Evolutionary conservation across 2,888 invertebrate genomes (phyloP), one percentile per base, ranked within the genome.

Genomic region (Cephus rjabovi): DNA sequence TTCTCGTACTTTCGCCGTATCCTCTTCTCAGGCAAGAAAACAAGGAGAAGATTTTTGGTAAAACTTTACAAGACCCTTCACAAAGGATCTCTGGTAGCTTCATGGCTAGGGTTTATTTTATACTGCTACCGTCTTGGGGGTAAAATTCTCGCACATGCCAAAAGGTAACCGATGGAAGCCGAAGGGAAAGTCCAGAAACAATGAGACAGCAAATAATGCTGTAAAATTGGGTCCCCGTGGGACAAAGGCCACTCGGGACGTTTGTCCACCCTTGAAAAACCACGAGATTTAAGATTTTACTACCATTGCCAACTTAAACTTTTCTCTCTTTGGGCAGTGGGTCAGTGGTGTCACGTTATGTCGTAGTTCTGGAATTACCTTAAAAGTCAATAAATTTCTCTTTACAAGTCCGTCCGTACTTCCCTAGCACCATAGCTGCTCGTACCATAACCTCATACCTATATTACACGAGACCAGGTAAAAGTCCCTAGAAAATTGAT

Each of bases 241-340:
- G 56, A 56, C 56, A 56, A 56, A 23, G 56, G 9, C 56, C 23
- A 23, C 23, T 56, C 23, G 23, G 40, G 56, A 56, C 3, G 23
- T 56, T 56, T 56, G 56, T 56, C 56, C 56, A 56, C 56, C 56
- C 56, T 56, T 56, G 56, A 56, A 56, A 56, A 56, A 56, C 56
- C 56, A 56, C 56, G 56, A 56, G 56, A 56, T 23, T 56, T 23
- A 9, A 1, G 9, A 56, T 56, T 56, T 56, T 56, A 56, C 23
- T 56, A 3, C 56, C 34, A 31, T 30, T 76, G 33, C 74, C 70
- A 77, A 77, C 77, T 40, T 30, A 74, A 77, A 75, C 37, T 70
- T 77, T 70, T 31, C 37, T 33, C 33, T 34, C 83, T 84, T 83
- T 83, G 76, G 77, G 69, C 73, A 84, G 75, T 84, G 81, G 83